Evolutionary conservation across 2,888 invertebrate species (phyloP), one percentile per base, ranked within the genome.

Genomic region (Ormyrus nitidulus): DNA sequence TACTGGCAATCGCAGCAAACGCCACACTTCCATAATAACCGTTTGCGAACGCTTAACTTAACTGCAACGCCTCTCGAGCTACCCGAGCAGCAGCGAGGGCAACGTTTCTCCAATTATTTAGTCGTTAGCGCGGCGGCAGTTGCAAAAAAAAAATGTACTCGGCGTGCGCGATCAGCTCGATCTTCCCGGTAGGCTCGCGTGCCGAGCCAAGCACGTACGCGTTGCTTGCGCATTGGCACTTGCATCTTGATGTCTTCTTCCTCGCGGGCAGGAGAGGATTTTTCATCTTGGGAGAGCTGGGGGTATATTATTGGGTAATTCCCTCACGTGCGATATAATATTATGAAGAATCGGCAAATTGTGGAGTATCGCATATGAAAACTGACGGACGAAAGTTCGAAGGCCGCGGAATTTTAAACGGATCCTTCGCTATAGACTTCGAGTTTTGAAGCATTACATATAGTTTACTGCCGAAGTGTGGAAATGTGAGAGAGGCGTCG

Each of bases 81-180:
- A 19, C 19, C 19, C 19, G 19, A 19, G 19, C 19, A 1, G 46
- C 9, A 8, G 48, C 9, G 51, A 71, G 53, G 53, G 61, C 46
- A 49, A 59, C 53, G 64, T 10, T 49, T 65, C 51, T 46, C n/a
- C 77, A 77, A 77, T 80, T 72, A 73, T 73, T 73, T 69, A 69
- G 64, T 73, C 69, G 64, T 80, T 80, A 80, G 72, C 13, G 62
- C 44, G 4, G 7, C n/a, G 9, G 51, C 19, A 8, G n/a, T 75
- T 70, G 71, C 64, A 69, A 59, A 64, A 65, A 65, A 53, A 59
- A 46, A 46, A 19, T n/a, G n/a, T n/a, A n/a, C 51, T 19, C 46
- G 53, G 10, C 49, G 7, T 2, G 19, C 8, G 19, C n/a, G 64
- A 73, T 73, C 73, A n/a, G 9, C 61, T 61, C 51, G 61, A 71